phyloP scores from a whole-genome alignment of 2,888 invertebrate species.

The Cordilura impudica region DNA sequence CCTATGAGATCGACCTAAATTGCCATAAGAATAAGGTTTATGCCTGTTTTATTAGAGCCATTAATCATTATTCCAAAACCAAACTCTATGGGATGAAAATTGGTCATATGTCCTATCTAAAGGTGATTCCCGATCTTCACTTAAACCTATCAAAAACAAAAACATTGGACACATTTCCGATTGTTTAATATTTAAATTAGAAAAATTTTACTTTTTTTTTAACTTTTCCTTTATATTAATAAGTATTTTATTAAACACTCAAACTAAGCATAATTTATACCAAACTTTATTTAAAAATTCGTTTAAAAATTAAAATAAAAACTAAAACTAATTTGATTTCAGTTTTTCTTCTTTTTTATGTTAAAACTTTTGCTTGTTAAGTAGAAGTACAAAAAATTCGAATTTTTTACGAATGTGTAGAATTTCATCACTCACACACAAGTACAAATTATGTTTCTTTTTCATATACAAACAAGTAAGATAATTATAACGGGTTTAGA shows the following conservation, averaged over 20 bases:
- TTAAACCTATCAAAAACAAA: too few relatives aligned
- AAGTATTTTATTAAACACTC: conserved; percentile 32
- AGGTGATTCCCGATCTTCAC: too few relatives aligned
- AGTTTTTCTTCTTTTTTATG: conserved; percentile 46
- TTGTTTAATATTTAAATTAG: too few relatives aligned
- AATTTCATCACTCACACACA: conserved; percentile 23
- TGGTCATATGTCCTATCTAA: too few relatives aligned
- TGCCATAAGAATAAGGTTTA: too few relatives aligned
- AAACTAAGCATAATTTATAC: not conserved
- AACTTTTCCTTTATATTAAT: not conserved
- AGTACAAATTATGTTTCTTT: not conserved
- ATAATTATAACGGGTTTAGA: too few relatives aligned
- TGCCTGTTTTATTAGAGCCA: too few relatives aligned
- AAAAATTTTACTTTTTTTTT: not conserved
- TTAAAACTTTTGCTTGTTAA: conserved; percentile 52
- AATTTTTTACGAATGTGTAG: conserved; percentile 43
- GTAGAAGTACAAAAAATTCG: conserved; percentile 15
- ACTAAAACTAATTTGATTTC: conserved; percentile 47
- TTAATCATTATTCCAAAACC: too few relatives aligned
- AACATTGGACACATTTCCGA: too few relatives aligned
- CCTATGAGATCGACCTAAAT: too few relatives aligned
- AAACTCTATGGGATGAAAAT: too few relatives aligned
- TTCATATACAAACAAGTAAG: not conserved
- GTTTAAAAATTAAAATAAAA: not conserved
- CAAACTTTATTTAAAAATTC: conserved; percentile 3